phyloP scores from a whole-genome alignment of 2,888 invertebrate genomes.

The Slavum lentiscoides region DNA sequence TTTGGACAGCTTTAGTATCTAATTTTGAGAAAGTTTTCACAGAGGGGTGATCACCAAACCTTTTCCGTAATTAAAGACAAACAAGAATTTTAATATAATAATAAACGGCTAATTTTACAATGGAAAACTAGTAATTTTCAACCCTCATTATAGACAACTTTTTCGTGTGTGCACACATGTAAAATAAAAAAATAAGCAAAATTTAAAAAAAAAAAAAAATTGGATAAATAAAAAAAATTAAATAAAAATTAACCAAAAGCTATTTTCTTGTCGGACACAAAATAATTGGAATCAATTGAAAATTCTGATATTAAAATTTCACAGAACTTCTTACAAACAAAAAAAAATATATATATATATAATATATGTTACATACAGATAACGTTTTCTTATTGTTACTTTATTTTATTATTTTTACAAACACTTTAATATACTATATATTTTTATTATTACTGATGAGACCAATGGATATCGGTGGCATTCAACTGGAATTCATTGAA shows the following conservation, averaged over 20 bases:
- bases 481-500: constrained; percentile 21
- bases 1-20: too few relatives aligned
- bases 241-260: too few relatives aligned
- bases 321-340: background rate
- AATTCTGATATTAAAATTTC: background rate
- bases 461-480: constrained; percentile 16
- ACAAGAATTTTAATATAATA: background rate
- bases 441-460: background rate
- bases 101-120: background rate
- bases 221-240: background rate
- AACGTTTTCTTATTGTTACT: background rate
- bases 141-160: background rate
- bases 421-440: too few relatives aligned
- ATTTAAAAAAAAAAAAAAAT: background rate
- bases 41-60: background rate
- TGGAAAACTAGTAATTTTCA: background rate
- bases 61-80: background rate
- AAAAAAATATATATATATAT: background rate
- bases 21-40: too few relatives aligned
- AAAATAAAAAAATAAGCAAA: too few relatives aligned
- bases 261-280: too few relatives aligned
- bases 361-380: background rate
- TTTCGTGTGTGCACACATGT: too few relatives aligned
- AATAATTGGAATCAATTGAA: background rate
- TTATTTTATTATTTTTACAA: too few relatives aligned